Conservation (phyloP, 1,140 invertebrate genomes). For the Phortica variegata region DNA sequence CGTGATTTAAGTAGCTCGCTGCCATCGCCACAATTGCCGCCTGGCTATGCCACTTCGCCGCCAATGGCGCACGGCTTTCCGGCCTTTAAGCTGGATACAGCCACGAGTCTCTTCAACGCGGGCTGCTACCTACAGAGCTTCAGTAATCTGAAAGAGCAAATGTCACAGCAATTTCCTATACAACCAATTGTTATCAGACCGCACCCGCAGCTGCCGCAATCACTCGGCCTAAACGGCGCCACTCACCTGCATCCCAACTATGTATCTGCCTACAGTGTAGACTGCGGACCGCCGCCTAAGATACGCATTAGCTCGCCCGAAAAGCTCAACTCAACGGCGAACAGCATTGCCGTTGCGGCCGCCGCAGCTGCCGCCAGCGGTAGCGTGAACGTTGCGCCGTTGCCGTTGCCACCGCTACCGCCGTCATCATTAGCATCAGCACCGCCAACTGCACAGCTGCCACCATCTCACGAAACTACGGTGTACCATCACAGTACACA, state of each 20-base stretch:
- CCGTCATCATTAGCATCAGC: constrained; percentile 8
- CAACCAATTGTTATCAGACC: constrained; percentile 54
- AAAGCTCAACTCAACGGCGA: constrained; percentile 48
- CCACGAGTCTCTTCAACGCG: constrained; percentile 48
- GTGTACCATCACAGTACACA: constrained; percentile 48
- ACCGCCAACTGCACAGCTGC: constrained; percentile 8
- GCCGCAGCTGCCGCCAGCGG: constrained; percentile 22
- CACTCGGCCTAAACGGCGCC: constrained; percentile 39
- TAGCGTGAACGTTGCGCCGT: not conserved
- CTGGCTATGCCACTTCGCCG: constrained; percentile 17
- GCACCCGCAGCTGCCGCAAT: constrained; percentile 53
- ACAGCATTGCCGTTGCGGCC: constrained; percentile 29
- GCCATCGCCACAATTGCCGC: constrained; percentile 30
- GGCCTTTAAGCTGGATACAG: constrained; percentile 45
- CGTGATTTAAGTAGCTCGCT: constrained; percentile 42
- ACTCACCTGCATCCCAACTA: constrained; percentile 53
- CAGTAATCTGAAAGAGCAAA: constrained; percentile 48
- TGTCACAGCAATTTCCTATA: constrained; percentile 55
- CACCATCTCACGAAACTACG: constrained; percentile 24
- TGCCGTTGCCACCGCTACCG: constrained; percentile 16
- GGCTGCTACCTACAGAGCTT: constrained; percentile 56
- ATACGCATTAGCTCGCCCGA: constrained; percentile 59
- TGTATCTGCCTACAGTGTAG: constrained; percentile 47
- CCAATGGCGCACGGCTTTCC: constrained; percentile 34
- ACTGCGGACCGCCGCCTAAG: constrained; percentile 55